phyloP scores from a whole-genome alignment of 2,113 vertebrate species.

The Microcebus griseorufus region DNA sequence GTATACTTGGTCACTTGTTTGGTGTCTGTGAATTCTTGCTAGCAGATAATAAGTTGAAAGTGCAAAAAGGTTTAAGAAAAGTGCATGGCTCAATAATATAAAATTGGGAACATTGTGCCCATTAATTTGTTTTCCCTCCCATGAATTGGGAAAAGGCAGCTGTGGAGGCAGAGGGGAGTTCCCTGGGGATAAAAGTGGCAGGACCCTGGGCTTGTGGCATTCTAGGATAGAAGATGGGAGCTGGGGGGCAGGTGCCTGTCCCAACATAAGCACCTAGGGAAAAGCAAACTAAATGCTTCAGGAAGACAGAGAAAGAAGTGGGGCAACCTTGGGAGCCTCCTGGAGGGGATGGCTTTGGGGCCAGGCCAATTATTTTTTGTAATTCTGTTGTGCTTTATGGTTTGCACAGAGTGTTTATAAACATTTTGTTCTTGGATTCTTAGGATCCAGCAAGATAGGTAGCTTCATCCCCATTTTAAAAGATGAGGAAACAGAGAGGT shows the following conservation, averaged over 20 bases:
- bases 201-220: background rate
- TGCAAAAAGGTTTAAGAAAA: background rate
- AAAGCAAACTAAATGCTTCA: background rate
- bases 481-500: background rate
- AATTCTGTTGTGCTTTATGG: background rate
- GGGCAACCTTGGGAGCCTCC: background rate
- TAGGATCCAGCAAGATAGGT: background rate
- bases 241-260: background rate
- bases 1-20: background rate
- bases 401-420: slow-evolving; percentile 17
- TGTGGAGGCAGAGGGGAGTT: background rate
- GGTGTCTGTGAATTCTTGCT: background rate
- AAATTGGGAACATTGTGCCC: background rate
- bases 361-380: background rate
- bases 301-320: background rate
- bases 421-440: background rate
- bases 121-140: background rate
- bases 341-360: background rate
- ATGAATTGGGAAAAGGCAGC: background rate
- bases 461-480: background rate
- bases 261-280: background rate
- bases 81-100: background rate
- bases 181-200: background rate
- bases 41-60: background rate
- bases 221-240: background rate